Evolutionary conservation across 2,888 invertebrate species (phyloP).

Genomic region (Polymixis lichenea): DNA sequence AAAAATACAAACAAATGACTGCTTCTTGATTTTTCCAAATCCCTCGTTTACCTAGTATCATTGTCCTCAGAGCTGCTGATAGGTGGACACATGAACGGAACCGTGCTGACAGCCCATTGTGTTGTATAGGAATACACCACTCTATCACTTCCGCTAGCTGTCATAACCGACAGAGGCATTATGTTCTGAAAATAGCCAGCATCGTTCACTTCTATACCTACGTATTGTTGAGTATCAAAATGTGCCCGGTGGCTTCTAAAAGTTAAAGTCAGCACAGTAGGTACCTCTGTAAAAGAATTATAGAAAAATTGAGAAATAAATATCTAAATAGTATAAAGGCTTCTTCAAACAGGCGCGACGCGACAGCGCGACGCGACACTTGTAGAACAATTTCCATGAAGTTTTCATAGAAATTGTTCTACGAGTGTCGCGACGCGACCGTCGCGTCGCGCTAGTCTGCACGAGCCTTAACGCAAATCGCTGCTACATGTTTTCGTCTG

Average conservation of each 20-base stretch:
- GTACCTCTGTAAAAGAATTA: background rate
- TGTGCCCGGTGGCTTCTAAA: background rate
- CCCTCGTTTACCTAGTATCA: background rate
- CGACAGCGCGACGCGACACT: too few relatives aligned
- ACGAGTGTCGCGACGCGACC: too few relatives aligned
- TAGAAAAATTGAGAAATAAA: too few relatives aligned
- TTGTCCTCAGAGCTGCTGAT: background rate
- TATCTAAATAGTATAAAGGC: too few relatives aligned
- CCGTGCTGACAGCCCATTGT: constrained; percentile 17
- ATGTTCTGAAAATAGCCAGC: constrained; percentile 23
- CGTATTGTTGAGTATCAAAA: background rate
- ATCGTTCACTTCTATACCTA: background rate
- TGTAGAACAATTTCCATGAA: too few relatives aligned
- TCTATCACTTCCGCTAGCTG: constrained; percentile 30
- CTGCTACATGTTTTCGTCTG: too few relatives aligned
- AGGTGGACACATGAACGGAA: constrained; percentile 23
- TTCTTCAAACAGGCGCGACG: too few relatives aligned
- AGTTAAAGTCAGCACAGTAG: background rate
- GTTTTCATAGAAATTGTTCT: too few relatives aligned
- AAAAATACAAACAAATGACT: background rate
- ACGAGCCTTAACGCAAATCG: too few relatives aligned
- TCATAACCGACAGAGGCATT: constrained; percentile 31
- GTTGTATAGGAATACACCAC: constrained; percentile 22
- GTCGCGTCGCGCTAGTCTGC: too few relatives aligned
- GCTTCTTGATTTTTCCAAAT: background rate